Percentiles rank a stretch among this genome's conserved stretches.
phyloP scores from a whole-genome alignment of 2,113 vertebrate species.

The Phaethon lepturus region DNA sequence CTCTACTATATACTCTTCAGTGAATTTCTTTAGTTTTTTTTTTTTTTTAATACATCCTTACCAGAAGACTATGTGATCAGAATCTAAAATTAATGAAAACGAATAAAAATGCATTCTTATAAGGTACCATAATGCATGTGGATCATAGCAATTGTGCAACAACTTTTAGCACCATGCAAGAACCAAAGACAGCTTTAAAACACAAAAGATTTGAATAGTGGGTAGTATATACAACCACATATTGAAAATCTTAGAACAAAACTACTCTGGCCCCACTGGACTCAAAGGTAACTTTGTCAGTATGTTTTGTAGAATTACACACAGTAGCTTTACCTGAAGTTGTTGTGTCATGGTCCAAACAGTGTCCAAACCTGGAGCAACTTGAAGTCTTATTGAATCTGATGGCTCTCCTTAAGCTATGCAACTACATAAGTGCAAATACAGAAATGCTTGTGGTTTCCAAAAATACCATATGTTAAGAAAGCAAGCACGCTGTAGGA shows the following conservation, averaged over 20 bases:
- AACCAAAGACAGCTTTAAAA: neutral
- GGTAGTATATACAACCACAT: neutral
- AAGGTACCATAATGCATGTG: neutral
- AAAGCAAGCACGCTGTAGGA: fast-evolving
- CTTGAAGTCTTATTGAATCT: neutral
- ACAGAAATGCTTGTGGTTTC: neutral
- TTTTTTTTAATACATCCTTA: neutral
- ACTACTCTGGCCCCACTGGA: too few species aligned
- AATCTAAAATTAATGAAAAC: neutral
- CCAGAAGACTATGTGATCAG: neutral
- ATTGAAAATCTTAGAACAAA: neutral
- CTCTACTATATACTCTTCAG: neutral
- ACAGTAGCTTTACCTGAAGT: neutral
- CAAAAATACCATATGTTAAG: neutral
- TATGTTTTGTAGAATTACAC: neutral
- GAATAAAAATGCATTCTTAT: neutral
- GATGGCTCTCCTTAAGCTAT: neutral
- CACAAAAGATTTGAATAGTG: neutral
- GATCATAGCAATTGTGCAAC: neutral
- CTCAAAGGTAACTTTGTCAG: neutral
- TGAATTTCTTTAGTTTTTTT: neutral
- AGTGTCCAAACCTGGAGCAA: neutral
- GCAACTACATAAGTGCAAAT: neutral
- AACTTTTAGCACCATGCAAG: neutral
- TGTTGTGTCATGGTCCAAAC: neutral